Percentiles rank a stretch among this genome's conserved stretches.
Evolutionary conservation across 37 sponge, comb jelly and placozoan species (phyloP).

Genomic region (Eunapius fragilis): DNA sequence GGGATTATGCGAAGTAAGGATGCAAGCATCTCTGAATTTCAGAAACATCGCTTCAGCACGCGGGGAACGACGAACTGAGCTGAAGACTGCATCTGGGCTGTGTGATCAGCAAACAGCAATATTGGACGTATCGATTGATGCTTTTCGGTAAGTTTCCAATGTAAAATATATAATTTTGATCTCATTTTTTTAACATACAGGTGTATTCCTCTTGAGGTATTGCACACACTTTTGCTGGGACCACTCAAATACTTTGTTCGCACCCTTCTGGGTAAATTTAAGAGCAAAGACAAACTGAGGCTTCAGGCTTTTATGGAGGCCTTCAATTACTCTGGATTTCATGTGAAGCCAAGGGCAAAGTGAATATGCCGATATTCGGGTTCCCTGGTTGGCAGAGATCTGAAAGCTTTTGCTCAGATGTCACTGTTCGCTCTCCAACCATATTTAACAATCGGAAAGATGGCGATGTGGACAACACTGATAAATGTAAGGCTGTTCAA

Average conservation of each 20-base stretch:
- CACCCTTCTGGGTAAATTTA: slow-evolving; percentile 10
- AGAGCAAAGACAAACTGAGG: slow-evolving; percentile 13
- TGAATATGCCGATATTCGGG: slow-evolving; percentile 2
- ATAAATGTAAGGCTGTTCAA: not conserved
- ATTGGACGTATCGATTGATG: not conserved
- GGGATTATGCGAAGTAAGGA: too few relatives aligned
- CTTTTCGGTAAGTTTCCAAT: not conserved
- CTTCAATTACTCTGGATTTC: slow-evolving; percentile 44
- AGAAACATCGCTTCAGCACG: not conserved
- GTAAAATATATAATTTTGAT: not conserved
- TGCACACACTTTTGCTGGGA: slow-evolving; percentile 52
- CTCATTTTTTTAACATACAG: not conserved
- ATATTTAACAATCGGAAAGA: not conserved
- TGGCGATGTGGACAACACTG: slow-evolving; percentile 8
- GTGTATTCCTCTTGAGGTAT: slow-evolving; percentile 45
- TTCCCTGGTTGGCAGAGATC: slow-evolving; percentile 64
- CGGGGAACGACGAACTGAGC: slow-evolving; percentile 2
- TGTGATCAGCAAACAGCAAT: not conserved
- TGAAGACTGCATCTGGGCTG: slow-evolving; percentile 8
- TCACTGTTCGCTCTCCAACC: slow-evolving; percentile 18
- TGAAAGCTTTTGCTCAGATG: slow-evolving; percentile 41
- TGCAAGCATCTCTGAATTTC: too few relatives aligned
- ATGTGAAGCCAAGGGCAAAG: slow-evolving; percentile 16
- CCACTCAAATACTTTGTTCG: slow-evolving; percentile 43
- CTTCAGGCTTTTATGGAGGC: slow-evolving; percentile 28